A percentile compares a stretch with the other conserved stretches of the same genome.
Conservation (phyloP, 2,888 invertebrate genomes). For the Dugesia japonica region DNA sequence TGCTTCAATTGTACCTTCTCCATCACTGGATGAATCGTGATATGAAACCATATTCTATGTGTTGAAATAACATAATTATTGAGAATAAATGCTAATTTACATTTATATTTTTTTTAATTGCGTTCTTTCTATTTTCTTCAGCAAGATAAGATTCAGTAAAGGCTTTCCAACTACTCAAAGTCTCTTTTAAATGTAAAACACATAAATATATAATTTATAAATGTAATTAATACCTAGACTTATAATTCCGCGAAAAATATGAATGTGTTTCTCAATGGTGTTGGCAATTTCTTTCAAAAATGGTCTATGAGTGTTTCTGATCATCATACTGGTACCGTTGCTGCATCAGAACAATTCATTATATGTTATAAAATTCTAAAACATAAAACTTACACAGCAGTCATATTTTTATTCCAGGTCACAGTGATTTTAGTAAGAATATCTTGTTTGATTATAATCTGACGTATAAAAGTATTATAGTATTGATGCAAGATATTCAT, state of each 20-base stretch:
- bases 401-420: not conserved
- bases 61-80: too few relatives aligned
- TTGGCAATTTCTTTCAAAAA: conserved; percentile 13
- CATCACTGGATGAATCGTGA: not conserved
- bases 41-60: not conserved
- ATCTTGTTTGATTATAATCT: not conserved
- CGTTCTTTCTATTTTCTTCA: not conserved
- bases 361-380: not conserved
- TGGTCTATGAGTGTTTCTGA: not conserved
- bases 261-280: not conserved
- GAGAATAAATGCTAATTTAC: too few relatives aligned
- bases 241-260: not conserved
- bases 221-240: not conserved
- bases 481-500: not conserved
- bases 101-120: not conserved
- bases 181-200: not conserved
- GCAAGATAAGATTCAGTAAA: not conserved
- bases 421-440: not conserved
- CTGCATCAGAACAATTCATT: not conserved
- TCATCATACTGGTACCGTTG: not conserved
- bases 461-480: not conserved
- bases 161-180: not conserved
- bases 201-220: not conserved
- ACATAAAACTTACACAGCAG: not conserved
- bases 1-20: not conserved